Base-by-base conservation (phyloP, 2,113 vertebrate species). In the Miniopterus natalensis region DNA sequence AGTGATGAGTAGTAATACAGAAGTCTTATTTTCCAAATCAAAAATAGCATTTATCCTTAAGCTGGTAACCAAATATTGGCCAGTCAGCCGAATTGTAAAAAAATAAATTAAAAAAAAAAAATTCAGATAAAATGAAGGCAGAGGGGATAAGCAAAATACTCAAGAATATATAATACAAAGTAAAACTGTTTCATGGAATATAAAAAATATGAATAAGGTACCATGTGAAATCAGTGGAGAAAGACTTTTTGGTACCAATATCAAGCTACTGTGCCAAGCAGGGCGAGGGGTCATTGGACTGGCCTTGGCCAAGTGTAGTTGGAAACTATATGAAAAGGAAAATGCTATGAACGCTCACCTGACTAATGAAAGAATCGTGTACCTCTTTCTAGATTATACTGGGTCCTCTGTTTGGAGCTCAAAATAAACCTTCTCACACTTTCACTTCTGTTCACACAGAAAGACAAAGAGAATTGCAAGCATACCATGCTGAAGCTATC, bases 351-450 rank as follows among this genome's bases (percentile, higher is more conserved):
- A n/a, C 25, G 10, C 3, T 63, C 61, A 40, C 13, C 8, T 78
- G 31, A 74, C 40, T 23, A 0, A 51, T 45, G 7, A 12, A 59
- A 84, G 11, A 88, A 66, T 73, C 47, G 49, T 20, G 21, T n/a
- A 21, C 23, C 7, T 83, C 45, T 15, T 42, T 25, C 12, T 66
- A 29, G 27, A 75, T 40, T 59, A 25, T 45, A 40, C 36, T 7
- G 7, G 40, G 13, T 75, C 25, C 27, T 77, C 4, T 45, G 31
- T 53, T 45, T 86, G 36, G 8, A 84, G 13, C 27, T 40, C 78
- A 63, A 25, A 86, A 90, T 83, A 78, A 90, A 90, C 31, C 14
- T 66, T 81, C 59, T 86, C 53, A 31, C 11, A 90, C 3, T 84
- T 84, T 78, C 49, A 84, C 25, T 25, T 90, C 81, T 74, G 25